Percentiles rank a stretch among this genome's conserved stretches.
phyloP scores from a whole-genome alignment of 2,113 vertebrate genomes.

The Lagopus leucura region DNA sequence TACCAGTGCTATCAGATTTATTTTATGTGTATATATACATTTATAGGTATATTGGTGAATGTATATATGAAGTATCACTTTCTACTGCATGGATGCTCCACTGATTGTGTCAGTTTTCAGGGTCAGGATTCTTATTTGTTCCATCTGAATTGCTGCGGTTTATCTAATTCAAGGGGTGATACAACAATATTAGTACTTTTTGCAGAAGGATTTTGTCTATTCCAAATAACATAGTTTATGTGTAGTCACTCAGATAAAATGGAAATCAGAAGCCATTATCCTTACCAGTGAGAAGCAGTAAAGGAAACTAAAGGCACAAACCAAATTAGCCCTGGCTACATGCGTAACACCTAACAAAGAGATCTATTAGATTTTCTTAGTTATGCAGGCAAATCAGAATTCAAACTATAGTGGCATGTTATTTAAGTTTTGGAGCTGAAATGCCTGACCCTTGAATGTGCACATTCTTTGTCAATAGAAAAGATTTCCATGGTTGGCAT shows the following conservation, averaged over 20 bases:
- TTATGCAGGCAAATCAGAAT: not conserved
- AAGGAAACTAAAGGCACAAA: not conserved
- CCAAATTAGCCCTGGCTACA: not conserved
- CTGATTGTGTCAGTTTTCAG: slow-evolving; percentile 35
- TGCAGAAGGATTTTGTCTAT: not conserved
- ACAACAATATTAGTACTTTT: not conserved
- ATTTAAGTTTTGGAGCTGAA: not conserved
- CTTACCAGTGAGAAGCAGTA: not conserved
- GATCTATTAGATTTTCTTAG: not conserved
- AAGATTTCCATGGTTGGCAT: not conserved
- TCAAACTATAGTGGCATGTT: not conserved
- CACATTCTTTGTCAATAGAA: not conserved
- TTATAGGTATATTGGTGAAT: not conserved
- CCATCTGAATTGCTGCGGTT: slow-evolving; percentile 36
- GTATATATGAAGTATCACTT: slow-evolving; percentile 13
- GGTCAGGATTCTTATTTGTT: slow-evolving; percentile 26
- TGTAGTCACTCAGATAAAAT: not conserved
- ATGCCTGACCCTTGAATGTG: not conserved
- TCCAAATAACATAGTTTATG: not conserved
- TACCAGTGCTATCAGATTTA: slow-evolving; percentile 34
- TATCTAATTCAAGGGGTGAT: not conserved
- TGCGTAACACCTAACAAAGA: not conserved
- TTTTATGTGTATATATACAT: not conserved
- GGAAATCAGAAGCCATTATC: not conserved
- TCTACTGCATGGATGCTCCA: slow-evolving; percentile 6